phyloP scores from a whole-genome alignment of 2,113 vertebrate genomes.

The Melospiza melodia region DNA sequence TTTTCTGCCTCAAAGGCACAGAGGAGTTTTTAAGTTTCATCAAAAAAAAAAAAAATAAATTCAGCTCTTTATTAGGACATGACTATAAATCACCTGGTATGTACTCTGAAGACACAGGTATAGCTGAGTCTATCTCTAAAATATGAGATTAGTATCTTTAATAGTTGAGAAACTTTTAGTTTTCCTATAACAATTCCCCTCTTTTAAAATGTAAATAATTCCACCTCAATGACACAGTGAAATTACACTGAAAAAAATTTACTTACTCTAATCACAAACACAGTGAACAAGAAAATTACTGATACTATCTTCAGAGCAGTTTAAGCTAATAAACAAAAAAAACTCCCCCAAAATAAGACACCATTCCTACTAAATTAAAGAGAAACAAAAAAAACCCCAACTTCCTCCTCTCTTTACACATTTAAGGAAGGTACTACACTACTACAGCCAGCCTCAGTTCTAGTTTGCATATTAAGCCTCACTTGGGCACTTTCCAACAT shows the following conservation, averaged over 20 bases:
- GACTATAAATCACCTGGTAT: neutral
- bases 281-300: neutral
- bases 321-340: neutral
- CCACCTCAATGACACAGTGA: neutral
- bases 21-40: neutral
- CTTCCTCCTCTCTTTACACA: neutral
- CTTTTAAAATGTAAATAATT: neutral
- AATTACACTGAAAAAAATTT: neutral
- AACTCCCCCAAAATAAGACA: neutral
- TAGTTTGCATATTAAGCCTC: neutral
- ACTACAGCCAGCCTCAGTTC: neutral
- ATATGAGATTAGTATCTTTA: neutral
- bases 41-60: neutral
- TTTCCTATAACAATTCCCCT: neutral
- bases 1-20: neutral
- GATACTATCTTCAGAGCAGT: neutral
- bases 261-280: neutral
- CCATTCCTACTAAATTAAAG: neutral
- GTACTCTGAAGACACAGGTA: neutral
- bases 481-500: neutral
- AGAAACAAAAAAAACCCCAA: neutral
- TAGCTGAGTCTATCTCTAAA: neutral
- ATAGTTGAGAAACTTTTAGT: neutral
- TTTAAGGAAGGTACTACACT: neutral
- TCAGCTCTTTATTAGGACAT: neutral